A percentile compares a stretch with the other conserved stretches of the same genome.
Conservation (phyloP, 2,888 invertebrate species). For the Agrochola macilenta region DNA sequence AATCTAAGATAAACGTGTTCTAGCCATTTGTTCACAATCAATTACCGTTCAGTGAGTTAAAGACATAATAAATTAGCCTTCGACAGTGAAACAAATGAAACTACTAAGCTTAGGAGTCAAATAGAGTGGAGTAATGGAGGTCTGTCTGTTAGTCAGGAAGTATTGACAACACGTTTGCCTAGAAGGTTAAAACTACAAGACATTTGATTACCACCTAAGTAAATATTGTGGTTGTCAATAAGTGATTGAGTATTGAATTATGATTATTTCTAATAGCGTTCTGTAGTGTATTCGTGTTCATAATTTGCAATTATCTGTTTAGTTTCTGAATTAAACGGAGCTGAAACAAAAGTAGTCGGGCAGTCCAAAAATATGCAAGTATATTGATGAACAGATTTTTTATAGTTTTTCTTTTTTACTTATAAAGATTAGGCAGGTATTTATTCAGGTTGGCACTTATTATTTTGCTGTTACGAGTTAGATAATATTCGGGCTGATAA, state of each 20-base stretch:
- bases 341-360: not conserved
- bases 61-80: constrained; percentile 51
- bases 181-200: not conserved
- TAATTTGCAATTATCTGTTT: not conserved
- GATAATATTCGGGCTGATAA: not conserved
- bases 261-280: not conserved
- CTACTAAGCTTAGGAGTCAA: constrained; percentile 27
- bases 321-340: not conserved
- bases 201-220: not conserved
- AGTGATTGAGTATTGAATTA: no score
- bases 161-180: not conserved
- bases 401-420: not conserved
- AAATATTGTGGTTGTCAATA: no score
- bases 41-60: constrained; percentile 44
- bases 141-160: constrained; percentile 19
- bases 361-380: not conserved
- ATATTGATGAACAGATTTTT: not conserved
- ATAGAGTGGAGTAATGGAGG: constrained; percentile 34
- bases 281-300: not conserved
- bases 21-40: constrained; percentile 49
- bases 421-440: not conserved
- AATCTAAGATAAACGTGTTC: constrained; percentile 18
- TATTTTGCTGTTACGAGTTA: not conserved
- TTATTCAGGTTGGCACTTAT: not conserved
- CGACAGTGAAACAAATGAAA: constrained; percentile 47